A percentile compares a stretch with the other conserved stretches of the same genome.
Evolutionary conservation across 2,113 vertebrate species (phyloP).

Genomic region (Dromiciops gliroides): DNA sequence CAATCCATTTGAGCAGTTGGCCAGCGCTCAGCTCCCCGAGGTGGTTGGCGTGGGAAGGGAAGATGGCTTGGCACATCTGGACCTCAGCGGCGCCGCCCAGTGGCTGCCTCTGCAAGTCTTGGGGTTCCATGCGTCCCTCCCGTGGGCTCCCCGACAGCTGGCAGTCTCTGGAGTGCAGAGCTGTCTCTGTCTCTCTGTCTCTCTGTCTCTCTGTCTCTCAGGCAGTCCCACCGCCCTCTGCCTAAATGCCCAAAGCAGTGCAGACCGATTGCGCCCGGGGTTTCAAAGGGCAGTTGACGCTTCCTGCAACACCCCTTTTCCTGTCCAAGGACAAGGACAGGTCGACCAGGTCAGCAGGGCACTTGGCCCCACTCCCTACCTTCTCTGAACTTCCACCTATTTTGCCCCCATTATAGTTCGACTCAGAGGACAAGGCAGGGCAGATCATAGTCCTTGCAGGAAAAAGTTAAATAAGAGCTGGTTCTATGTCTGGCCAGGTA

Average conservation of each 20-base stretch:
- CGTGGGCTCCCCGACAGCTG: background rate
- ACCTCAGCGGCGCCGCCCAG: constrained; percentile 58
- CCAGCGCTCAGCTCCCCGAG: constrained; percentile 82
- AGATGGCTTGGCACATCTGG: constrained; percentile 82
- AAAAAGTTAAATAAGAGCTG: background rate
- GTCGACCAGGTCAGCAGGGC: background rate
- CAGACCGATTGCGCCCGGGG: background rate
- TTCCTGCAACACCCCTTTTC: background rate
- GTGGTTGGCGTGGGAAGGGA: constrained; percentile 81
- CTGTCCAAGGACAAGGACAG: background rate
- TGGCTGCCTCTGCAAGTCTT: rapidly evolving
- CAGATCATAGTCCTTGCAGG: background rate
- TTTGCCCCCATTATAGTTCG: background rate
- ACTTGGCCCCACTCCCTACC: background rate
- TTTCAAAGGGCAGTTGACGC: background rate
- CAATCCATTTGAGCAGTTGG: constrained; percentile 87
- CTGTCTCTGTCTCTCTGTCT: too few relatives aligned
- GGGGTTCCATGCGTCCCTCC: background rate
- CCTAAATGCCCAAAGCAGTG: background rate
- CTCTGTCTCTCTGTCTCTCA: too few relatives aligned
- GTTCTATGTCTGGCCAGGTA: background rate
- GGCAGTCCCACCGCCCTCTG: background rate
- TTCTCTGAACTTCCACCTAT: background rate
- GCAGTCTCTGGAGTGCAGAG: background rate
- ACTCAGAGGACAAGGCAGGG: background rate